Conservation (phyloP, 1,140 invertebrate genomes). For the Scaptomyza graminum region DNA sequence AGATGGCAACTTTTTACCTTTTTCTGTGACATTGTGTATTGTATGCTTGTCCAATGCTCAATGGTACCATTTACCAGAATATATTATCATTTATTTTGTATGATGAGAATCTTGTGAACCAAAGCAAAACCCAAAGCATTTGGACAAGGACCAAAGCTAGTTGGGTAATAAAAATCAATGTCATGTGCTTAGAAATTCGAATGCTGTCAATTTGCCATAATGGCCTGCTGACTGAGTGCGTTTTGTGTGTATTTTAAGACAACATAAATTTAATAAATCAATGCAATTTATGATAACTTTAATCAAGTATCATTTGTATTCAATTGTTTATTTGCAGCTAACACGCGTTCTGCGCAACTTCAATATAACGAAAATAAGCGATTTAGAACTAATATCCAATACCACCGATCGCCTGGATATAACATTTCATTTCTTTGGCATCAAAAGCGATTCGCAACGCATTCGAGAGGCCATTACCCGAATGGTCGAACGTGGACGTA, state of each 20-base stretch:
- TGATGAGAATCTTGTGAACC: constrained; percentile 44
- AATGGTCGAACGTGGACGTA: constrained; percentile 86
- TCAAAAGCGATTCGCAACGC: constrained; percentile 86
- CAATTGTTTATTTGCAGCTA: constrained; percentile 85
- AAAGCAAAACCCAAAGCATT: not conserved
- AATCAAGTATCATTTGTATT: constrained; percentile 27
- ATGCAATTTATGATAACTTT: not conserved
- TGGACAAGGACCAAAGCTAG: not conserved
- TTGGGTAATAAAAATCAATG: constrained; percentile 44
- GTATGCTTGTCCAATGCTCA: constrained; percentile 63
- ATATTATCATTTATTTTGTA: constrained; percentile 76
- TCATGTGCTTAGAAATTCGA: constrained; percentile 19
- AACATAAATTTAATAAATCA: constrained; percentile 7
- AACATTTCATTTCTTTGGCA: constrained; percentile 87
- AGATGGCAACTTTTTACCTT: constrained; percentile 32
- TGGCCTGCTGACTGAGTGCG: not conserved
- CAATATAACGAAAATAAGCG: constrained; percentile 88
- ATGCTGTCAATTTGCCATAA: constrained; percentile 22
- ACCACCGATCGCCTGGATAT: constrained; percentile 86
- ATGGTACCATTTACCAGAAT: constrained; percentile 63
- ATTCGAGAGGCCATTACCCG: constrained; percentile 86
- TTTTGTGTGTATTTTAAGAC: not conserved
- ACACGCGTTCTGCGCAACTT: constrained; percentile 87
- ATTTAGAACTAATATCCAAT: constrained; percentile 88
- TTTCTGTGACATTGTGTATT: constrained; percentile 29